A percentile compares a stretch with the other conserved stretches of the same genome.
Conservation (phyloP, 2,113 vertebrate genomes). For the Poeciliopsis occidentalis region DNA sequence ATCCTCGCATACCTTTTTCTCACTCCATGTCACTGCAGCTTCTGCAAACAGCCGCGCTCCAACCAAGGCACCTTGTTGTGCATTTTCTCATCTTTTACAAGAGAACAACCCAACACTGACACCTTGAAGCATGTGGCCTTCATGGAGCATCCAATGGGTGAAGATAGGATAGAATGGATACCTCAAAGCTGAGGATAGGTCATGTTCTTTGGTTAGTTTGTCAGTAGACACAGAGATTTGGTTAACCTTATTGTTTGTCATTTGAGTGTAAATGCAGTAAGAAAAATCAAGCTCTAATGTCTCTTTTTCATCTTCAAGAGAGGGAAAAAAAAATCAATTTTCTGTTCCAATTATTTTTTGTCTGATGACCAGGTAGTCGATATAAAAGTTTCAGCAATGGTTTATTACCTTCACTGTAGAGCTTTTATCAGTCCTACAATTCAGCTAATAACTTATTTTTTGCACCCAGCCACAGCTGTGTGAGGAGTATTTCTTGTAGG, state of each 20-base stretch:
- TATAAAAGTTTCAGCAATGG: conserved; percentile 51
- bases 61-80: conserved; percentile 52
- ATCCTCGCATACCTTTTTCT: conserved; percentile 92
- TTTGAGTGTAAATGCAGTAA: background rate
- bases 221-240: conserved; percentile 73
- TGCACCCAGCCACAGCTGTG: conserved; percentile 25
- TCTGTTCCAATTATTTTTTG: conserved; percentile 20
- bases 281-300: background rate
- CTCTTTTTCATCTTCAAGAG: conserved; percentile 13
- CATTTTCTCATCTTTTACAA: conserved; percentile 60
- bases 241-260: conserved; percentile 59
- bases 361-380: conserved; percentile 21
- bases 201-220: conserved; percentile 38
- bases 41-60: conserved; percentile 74
- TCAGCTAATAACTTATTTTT: conserved; percentile 56
- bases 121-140: conserved; percentile 88
- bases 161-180: conserved; percentile 81
- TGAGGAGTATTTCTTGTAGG: conserved; percentile 21
- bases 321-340: conserved; percentile 22
- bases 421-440: conserved; percentile 49
- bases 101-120: conserved; percentile 74
- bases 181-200: conserved; percentile 66
- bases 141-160: conserved; percentile 82
- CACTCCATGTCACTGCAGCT: conserved; percentile 89
- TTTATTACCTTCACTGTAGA: conserved; percentile 44